Percentiles rank a stretch among this genome's conserved stretches.
Conservation (phyloP, 2,797 vertebrate genomes). For the Leucoraja ocellata region DNA sequence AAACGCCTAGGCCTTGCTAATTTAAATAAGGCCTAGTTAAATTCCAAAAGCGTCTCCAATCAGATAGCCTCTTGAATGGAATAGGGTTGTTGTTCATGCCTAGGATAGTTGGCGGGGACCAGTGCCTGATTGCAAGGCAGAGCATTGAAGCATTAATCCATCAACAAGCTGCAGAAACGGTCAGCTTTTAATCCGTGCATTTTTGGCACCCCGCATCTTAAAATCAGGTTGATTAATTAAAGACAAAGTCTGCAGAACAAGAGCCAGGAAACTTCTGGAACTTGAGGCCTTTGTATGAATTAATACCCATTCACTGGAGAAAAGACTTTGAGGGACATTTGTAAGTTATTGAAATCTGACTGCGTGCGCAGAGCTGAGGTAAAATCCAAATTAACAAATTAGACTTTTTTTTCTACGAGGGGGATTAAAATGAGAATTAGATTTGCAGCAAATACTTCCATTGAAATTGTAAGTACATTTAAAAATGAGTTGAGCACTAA, state of each 20-base stretch:
- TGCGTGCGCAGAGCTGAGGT: neutral
- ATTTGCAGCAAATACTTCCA: neutral
- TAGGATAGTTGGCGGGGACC: neutral
- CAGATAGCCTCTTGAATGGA: neutral
- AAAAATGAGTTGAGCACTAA: neutral
- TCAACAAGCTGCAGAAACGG: neutral
- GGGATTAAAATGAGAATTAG: neutral
- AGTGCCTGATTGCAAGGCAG: neutral
- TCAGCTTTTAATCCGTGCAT: neutral
- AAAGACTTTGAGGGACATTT: neutral
- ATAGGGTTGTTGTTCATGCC: neutral
- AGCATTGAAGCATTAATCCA: neutral
- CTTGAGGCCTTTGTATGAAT: neutral
- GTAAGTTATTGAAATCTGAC: neutral
- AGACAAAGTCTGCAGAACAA: neutral
- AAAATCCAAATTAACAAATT: neutral
- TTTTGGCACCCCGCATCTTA: neutral
- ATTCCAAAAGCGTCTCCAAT: neutral
- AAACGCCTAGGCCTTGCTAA: no score
- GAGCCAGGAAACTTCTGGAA: neutral
- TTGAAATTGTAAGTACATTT: neutral
- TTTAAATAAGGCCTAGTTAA: constrained; percentile 16
- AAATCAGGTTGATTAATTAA: neutral
- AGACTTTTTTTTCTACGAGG: neutral
- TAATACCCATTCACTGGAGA: neutral